These are phyloP conservation scores for Taeniopygia guttata DNA, from an alignment of 2,797 vertebrate species.

Conservation along the genomic window DNA sequence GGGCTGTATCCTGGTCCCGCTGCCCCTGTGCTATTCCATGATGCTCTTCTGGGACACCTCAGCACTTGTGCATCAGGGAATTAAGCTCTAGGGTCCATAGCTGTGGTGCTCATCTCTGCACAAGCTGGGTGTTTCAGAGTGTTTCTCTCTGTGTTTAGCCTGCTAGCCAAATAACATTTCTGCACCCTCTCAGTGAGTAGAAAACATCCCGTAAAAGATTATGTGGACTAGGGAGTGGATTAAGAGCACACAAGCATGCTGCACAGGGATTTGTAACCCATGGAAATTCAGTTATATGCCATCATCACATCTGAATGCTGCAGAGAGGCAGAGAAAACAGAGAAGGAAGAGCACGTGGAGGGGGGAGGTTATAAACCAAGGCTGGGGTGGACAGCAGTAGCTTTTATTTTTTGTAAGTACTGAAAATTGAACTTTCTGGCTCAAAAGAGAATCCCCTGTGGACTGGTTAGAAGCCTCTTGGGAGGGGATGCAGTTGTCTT, in stretches of 20 bases:
- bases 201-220: not conserved
- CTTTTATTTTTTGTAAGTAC: not conserved
- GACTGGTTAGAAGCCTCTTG: not conserved
- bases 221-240: not conserved
- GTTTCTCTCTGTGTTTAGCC: not conserved
- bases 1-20: not conserved
- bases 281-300: not conserved
- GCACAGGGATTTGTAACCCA: not conserved
- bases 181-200: not conserved
- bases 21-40: not conserved
- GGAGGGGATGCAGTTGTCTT: not conserved
- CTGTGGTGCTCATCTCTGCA: not conserved
- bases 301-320: not conserved
- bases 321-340: not conserved
- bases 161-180: not conserved
- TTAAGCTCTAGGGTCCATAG: not conserved
- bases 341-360: not conserved
- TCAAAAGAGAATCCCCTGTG: not conserved
- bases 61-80: not conserved
- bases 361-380: not conserved
- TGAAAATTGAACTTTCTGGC: not conserved
- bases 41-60: not conserved
- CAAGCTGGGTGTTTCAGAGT: not conserved
- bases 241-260: not conserved
- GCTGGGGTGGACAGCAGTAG: not conserved